Base-by-base conservation (phyloP, 2,888 invertebrate genomes). In the Andrena flavipes region DNA sequence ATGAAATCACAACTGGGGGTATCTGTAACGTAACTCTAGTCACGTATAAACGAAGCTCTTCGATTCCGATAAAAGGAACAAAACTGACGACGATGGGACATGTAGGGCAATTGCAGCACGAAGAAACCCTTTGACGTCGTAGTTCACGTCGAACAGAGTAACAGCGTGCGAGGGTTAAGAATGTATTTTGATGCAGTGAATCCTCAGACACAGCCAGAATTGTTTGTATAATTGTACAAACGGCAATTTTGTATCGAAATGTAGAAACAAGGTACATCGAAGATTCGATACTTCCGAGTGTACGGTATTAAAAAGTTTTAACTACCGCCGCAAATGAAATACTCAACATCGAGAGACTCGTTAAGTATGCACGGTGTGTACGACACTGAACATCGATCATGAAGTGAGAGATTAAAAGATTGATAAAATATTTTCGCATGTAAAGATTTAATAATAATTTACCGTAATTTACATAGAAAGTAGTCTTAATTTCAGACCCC, bases 41-140 rank as follows among this genome's bases (percentile, higher is more conserved):
- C 82, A 84, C 82, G 84, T 86, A 80, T 60, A 51, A 23, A 5
- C 81, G 67, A 51, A 35, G 67, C 72, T 70, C 56, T 62, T 65
- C 70, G 80, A 74, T 76, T 63, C 56, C 75, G 75, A 62, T 68
- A n/a, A 63, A 62, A 29, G 48, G 23, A 51, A 48, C 10, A 51
- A 65, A 70, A 67, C 67, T 26, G 42, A 30, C 29, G 5, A 23
- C 35, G 2, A 42, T 42, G 42, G 26, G 26, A 4, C 69, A 23
- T 16, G 1, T 20, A 20, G 7, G 13, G 33, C 6, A 54, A n/a
- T 20, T 54, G 30, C 59, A 2, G n/a, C 42, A n/a, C 48, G 63
- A 65, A n/a, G 10, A 6, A 65, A 49, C 48, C 16, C 64, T 65
- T 49, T 42, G 42, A 42, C 42, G 16, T 13, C 64, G 48, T 29